phyloP scores from a whole-genome alignment of 1,140 invertebrate genomes.

The Ceratitis capitata region DNA sequence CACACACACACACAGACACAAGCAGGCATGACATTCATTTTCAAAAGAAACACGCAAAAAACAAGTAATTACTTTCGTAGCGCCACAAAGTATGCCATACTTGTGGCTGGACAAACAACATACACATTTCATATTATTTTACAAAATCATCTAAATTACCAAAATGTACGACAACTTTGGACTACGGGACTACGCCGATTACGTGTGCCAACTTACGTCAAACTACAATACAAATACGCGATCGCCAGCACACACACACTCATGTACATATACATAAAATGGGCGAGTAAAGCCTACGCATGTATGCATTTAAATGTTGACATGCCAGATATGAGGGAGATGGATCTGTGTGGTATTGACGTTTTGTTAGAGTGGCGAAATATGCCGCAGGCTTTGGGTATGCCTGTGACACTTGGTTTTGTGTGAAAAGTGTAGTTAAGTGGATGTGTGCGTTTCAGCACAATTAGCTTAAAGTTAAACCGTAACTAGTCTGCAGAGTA shows the following conservation, averaged over 20 bases:
- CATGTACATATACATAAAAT: neutral
- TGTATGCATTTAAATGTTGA: neutral
- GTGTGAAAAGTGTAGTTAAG: neutral
- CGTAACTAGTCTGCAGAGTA: neutral
- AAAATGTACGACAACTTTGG: neutral
- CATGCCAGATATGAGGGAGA: neutral
- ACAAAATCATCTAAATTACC: neutral
- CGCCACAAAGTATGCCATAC: neutral
- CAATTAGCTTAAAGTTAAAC: neutral
- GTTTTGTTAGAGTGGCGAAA: neutral
- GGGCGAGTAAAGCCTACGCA: too few species aligned
- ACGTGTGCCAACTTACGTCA: neutral
- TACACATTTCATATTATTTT: neutral
- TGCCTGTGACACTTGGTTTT: neutral
- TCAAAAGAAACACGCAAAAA: neutral
- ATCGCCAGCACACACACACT: neutral
- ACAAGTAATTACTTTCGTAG: neutral
- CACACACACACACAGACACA: too few species aligned
- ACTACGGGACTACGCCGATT: neutral
- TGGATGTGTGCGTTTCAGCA: neutral
- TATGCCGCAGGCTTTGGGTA: neutral
- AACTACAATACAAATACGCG: too few species aligned
- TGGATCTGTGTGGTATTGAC: neutral
- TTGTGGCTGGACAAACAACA: too few species aligned
- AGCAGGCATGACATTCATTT: too few species aligned